Conservation (phyloP, 2,113 vertebrate genomes). For the Copsychus sechellarum region DNA sequence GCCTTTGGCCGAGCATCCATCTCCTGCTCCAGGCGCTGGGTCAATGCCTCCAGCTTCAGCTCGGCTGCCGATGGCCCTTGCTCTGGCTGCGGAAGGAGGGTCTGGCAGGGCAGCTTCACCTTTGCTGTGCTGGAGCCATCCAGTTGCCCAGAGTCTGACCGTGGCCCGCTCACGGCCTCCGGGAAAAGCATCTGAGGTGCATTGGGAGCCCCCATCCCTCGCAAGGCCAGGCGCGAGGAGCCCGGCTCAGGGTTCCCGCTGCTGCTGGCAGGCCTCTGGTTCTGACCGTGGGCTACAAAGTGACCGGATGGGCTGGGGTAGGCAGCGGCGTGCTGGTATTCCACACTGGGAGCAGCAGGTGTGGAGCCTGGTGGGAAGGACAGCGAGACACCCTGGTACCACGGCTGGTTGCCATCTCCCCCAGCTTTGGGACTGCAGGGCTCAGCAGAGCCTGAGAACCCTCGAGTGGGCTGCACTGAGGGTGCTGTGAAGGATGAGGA, state of each 20-base stretch:
- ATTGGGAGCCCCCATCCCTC: neutral
- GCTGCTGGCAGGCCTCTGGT: constrained; percentile 13
- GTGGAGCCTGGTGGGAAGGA: constrained; percentile 26
- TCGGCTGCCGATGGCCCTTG: constrained; percentile 82
- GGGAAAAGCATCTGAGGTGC: constrained; percentile 28
- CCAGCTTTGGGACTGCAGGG: neutral
- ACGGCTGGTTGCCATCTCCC: neutral
- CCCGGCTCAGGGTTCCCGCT: neutral
- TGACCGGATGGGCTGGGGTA: neutral
- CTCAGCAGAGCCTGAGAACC: neutral
- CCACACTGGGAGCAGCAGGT: neutral
- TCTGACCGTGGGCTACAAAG: constrained; percentile 44
- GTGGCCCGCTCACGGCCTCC: neutral
- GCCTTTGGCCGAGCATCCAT: constrained; percentile 90
- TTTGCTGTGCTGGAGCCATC: constrained; percentile 63
- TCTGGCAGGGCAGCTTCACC: constrained; percentile 81
- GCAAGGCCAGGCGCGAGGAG: neutral
- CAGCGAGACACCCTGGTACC: constrained; percentile 46
- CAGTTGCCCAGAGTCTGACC: neutral
- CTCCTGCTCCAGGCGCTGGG: constrained; percentile 90
- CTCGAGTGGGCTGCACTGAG: neutral
- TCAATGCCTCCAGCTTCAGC: constrained; percentile 90
- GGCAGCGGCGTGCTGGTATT: neutral
- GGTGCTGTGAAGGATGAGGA: constrained; percentile 41
- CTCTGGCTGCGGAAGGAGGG: constrained; percentile 70